Evolutionary conservation across 2,888 invertebrate genomes (phyloP).

Genomic region (Limnephilus auricula): DNA sequence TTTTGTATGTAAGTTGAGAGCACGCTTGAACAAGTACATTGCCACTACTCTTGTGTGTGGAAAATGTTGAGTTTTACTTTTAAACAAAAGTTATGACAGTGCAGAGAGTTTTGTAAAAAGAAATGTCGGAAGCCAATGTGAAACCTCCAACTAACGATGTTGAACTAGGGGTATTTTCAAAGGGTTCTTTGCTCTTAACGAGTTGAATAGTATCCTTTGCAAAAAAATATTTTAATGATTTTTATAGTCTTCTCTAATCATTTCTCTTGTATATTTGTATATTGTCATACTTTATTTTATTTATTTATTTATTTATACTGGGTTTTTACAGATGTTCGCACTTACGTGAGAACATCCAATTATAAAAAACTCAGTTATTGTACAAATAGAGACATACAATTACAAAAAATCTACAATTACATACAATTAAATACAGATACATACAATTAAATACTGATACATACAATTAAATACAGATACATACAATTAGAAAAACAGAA

Average conservation of each 20-base stretch:
- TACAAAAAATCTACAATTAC: too few relatives aligned
- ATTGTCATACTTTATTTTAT: too few relatives aligned
- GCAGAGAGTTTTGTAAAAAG: neutral
- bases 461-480: too few relatives aligned
- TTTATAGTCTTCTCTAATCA: neutral
- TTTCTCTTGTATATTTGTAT: neutral
- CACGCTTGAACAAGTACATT: neutral
- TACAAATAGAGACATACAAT: too few relatives aligned
- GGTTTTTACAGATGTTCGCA: too few relatives aligned
- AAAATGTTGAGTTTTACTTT: neutral
- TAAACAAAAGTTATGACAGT: neutral
- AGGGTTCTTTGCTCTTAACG: neutral
- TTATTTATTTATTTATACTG: too few relatives aligned
- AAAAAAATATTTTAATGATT: neutral
- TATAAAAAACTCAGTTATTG: too few relatives aligned
- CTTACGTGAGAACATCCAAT: too few relatives aligned
- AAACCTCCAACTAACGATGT: neutral
- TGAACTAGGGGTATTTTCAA: neutral
- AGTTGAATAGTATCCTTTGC: neutral
- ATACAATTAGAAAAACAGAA: too few relatives aligned
- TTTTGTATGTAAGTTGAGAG: neutral
- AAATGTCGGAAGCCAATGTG: neutral
- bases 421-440: too few relatives aligned
- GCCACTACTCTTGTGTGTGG: neutral
- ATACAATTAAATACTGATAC: too few relatives aligned